A percentile compares a stretch with the other conserved stretches of the same genome.
Evolutionary conservation across 53 echinoderm and acorn worm genomes (phyloP).

Genomic region (Stichopus horrens): DNA sequence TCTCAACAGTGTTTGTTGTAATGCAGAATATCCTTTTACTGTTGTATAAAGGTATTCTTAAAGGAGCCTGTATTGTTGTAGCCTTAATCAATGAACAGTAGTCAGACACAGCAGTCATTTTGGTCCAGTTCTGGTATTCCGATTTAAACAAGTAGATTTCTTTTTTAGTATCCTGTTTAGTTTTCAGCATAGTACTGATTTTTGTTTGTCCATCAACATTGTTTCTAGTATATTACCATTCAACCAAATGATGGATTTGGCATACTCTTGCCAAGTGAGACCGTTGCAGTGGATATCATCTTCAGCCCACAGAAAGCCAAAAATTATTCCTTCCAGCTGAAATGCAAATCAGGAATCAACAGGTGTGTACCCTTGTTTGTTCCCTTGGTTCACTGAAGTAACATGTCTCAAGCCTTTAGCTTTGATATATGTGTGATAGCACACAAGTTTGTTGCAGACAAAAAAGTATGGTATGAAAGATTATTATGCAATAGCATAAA

Average conservation of each 20-base stretch:
- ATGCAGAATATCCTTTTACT: too few relatives aligned
- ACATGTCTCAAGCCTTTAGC: too few relatives aligned
- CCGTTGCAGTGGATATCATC: conserved; percentile 84
- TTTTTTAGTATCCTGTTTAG: background rate
- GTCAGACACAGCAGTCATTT: background rate
- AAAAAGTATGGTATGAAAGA: too few relatives aligned
- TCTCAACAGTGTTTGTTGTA: too few relatives aligned
- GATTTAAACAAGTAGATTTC: background rate
- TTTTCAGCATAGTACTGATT: background rate
- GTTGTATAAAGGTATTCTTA: too few relatives aligned
- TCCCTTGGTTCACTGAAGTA: too few relatives aligned
- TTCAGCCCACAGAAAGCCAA: conserved; percentile 97
- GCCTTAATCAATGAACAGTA: too few relatives aligned
- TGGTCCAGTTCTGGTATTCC: background rate
- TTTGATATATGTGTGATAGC: too few relatives aligned
- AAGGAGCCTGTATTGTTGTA: too few relatives aligned
- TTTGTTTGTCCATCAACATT: background rate
- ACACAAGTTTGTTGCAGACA: too few relatives aligned
- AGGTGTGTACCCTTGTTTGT: conserved; percentile 58
- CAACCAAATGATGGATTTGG: conserved; percentile 99
- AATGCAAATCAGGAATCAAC: conserved; percentile 95
- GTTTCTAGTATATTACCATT: conserved; percentile 82
- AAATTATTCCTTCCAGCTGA: conserved; percentile 91
- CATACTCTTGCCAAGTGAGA: conserved; percentile 87
- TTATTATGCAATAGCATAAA: too few relatives aligned